These are phyloP conservation scores for Drosophila leontia DNA, from an alignment of 1,140 invertebrate species.

Conservation along the genomic window DNA sequence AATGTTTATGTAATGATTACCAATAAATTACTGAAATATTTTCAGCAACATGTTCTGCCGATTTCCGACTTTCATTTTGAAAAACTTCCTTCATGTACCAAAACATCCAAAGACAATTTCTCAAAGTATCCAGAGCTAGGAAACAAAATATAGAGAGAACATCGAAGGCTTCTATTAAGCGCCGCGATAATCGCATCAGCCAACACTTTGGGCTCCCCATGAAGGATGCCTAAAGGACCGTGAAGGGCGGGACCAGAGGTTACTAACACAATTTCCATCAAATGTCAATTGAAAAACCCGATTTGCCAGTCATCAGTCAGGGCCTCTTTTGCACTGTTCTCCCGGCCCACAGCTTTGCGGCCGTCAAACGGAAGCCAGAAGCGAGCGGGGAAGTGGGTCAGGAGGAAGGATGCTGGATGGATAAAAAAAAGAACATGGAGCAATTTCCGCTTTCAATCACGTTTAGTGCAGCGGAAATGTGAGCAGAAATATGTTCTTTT, in stretches of 20 bases:
- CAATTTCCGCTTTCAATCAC: constrained; percentile 80
- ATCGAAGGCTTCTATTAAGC: constrained; percentile 19
- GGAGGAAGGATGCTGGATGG: constrained; percentile 8
- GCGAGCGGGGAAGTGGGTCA: constrained; percentile 19
- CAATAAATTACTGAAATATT: neutral
- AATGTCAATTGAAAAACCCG: constrained; percentile 79
- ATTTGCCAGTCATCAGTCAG: constrained; percentile 68
- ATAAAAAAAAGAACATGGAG: constrained; percentile 44
- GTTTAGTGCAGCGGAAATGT: constrained; percentile 73
- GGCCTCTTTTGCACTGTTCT: constrained; percentile 21
- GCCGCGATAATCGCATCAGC: constrained; percentile 65
- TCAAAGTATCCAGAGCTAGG: constrained; percentile 5
- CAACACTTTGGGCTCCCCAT: constrained; percentile 35
- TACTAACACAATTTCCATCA: constrained; percentile 72
- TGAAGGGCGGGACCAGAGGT: constrained; percentile 5
- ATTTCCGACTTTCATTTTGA: neutral
- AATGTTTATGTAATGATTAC: neutral
- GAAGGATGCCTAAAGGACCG: neutral
- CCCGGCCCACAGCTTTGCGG: constrained; percentile 51
- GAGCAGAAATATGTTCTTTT: constrained; percentile 46
- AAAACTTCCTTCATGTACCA: neutral
- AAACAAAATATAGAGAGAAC: neutral
- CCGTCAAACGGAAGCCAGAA: constrained; percentile 67
- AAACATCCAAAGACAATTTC: neutral
- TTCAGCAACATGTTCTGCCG: neutral